Evolutionary conservation across 2,113 vertebrate species (phyloP).

Genomic region (Cettia cetti): DNA sequence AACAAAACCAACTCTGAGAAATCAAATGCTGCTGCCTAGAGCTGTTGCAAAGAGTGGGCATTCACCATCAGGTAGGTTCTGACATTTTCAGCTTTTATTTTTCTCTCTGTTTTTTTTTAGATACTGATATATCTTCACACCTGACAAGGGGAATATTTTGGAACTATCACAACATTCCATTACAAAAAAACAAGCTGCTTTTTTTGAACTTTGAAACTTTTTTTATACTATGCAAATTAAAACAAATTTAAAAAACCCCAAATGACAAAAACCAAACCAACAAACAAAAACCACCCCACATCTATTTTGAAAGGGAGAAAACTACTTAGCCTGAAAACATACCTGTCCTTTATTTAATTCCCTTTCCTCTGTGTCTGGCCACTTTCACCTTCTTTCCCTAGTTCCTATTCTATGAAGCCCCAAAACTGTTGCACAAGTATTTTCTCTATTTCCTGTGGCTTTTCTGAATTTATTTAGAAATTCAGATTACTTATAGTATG

Average conservation of each 20-base stretch:
- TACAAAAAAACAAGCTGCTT: background rate
- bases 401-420: background rate
- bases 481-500: background rate
- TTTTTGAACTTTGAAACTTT: background rate
- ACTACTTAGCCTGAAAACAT: background rate
- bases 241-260: background rate
- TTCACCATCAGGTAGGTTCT: background rate
- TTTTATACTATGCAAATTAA: background rate
- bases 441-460: background rate
- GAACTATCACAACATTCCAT: background rate
- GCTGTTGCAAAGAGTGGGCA: background rate
- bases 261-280: background rate
- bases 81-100: background rate
- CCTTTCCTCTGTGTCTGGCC: background rate
- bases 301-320: background rate
- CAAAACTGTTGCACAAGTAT: background rate
- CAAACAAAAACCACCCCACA: no score
- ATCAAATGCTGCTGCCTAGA: background rate
- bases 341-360: background rate
- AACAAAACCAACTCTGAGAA: background rate
- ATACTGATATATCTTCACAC: background rate
- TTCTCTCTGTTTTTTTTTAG: background rate
- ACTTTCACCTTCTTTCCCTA: background rate
- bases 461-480: background rate
- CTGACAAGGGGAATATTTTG: background rate